Evolutionary conservation across 1,140 invertebrate species (phyloP).

Genomic region (Melanaphis sacchari): DNA sequence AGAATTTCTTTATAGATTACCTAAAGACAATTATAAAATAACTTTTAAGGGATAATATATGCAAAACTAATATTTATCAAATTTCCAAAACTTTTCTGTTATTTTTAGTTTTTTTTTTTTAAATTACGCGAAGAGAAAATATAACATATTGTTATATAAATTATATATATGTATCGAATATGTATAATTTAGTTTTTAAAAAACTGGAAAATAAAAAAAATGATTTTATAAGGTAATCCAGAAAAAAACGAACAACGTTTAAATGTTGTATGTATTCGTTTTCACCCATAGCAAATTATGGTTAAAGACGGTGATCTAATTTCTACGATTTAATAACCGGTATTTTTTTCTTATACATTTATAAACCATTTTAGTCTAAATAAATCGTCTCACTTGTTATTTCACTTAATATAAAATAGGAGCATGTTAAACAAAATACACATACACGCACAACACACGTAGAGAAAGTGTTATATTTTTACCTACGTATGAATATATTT

Average conservation of each 20-base stretch:
- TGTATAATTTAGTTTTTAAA: background rate
- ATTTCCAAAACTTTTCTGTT: background rate
- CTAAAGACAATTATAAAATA: background rate
- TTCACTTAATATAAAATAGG: background rate
- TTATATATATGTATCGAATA: background rate
- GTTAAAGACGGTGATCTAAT: background rate
- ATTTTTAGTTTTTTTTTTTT: background rate
- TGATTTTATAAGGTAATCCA: background rate
- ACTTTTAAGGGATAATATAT: background rate
- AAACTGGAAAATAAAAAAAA: background rate
- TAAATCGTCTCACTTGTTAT: background rate
- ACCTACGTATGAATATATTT: constrained; percentile 18
- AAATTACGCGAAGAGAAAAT: background rate
- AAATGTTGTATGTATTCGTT: background rate
- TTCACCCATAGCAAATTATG: background rate
- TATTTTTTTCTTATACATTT: background rate
- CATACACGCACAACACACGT: background rate
- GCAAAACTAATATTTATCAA: background rate
- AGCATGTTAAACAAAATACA: background rate
- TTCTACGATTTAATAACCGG: constrained; percentile 42
- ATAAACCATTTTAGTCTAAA: background rate
- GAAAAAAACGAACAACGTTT: background rate
- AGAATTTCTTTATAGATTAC: background rate
- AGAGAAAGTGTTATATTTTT: constrained; percentile 39
- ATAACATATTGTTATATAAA: background rate